A percentile compares a stretch with the other conserved stretches of the same genome.
Evolutionary conservation across 2,888 invertebrate genomes (phyloP).

Genomic region (Bellardia pandia): DNA sequence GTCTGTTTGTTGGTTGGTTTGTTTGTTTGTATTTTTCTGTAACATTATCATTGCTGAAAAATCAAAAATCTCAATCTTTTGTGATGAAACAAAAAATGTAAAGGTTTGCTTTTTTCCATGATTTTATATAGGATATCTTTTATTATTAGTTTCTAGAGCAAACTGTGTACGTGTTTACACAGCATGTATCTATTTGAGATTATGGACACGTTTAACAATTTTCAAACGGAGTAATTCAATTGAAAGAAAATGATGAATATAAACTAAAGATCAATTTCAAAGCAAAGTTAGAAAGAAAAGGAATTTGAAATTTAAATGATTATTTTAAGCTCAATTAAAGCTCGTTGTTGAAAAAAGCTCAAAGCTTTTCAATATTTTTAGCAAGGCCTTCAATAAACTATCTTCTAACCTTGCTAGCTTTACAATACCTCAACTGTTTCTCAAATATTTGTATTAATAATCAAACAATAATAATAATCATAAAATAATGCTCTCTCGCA

Average conservation of each 20-base stretch:
- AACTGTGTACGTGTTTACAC: conserved; percentile 42
- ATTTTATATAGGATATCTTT: conserved; percentile 38
- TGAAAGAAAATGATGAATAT: background rate
- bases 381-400: background rate
- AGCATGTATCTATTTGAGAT: conserved; percentile 28
- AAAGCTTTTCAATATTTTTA: background rate
- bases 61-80: conserved; percentile 73
- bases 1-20: background rate
- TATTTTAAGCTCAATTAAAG: background rate
- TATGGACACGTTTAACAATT: conserved; percentile 51
- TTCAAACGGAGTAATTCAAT: background rate
- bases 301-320: background rate
- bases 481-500: conserved; percentile 60
- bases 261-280: conserved; percentile 2
- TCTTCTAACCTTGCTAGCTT: background rate
- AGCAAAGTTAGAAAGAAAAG: background rate
- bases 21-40: conserved; percentile 27
- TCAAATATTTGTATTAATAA: conserved; percentile 7
- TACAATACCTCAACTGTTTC: background rate
- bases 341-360: background rate
- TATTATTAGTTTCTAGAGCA: conserved; percentile 51
- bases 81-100: conserved; percentile 30
- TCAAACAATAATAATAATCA: conserved; percentile 51
- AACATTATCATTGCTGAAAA: conserved; percentile 70
- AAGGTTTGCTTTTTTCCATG: conserved; percentile 33